phyloP scores from a whole-genome alignment of 2,113 vertebrate species.

The Misgurnus anguillicaudatus region DNA sequence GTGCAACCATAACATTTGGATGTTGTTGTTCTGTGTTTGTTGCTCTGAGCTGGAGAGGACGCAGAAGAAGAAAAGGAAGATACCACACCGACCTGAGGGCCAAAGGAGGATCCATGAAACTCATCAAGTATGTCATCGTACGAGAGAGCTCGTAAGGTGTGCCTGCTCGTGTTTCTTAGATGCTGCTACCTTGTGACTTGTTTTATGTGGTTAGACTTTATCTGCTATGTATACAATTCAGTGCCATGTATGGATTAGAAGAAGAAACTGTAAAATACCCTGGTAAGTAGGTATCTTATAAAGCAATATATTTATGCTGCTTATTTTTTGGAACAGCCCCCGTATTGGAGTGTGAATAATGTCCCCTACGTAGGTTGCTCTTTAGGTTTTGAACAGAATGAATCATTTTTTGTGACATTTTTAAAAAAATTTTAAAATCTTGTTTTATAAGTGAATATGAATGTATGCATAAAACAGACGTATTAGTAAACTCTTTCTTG shows the following conservation, averaged over 20 bases:
- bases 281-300: no score
- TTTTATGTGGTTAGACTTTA: not conserved
- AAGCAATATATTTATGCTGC: no score
- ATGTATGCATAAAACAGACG: conserved; percentile 9
- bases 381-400: no score
- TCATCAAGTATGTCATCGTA: conserved; percentile 72
- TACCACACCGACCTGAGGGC: conserved; percentile 71
- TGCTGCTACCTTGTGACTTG: not conserved
- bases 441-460: conserved; percentile 25
- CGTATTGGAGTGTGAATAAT: no score
- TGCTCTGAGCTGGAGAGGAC: conserved; percentile 71
- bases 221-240: not conserved
- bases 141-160: conserved; percentile 69
- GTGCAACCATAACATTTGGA: conserved; percentile 72
- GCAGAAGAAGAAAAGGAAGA: conserved; percentile 72
- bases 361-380: no score
- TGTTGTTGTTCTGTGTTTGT: conserved; percentile 78
- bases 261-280: no score
- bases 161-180: not conserved
- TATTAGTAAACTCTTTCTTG: conserved; percentile 11
- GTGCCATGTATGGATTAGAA: not conserved
- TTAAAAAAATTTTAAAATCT: no score
- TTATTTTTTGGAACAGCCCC: no score
- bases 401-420: no score
- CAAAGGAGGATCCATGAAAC: conserved; percentile 66